A percentile compares a stretch with the other conserved stretches of the same genome.
phyloP scores from a whole-genome alignment of 2,113 vertebrate species.

The Circaetus cinerascens region DNA sequence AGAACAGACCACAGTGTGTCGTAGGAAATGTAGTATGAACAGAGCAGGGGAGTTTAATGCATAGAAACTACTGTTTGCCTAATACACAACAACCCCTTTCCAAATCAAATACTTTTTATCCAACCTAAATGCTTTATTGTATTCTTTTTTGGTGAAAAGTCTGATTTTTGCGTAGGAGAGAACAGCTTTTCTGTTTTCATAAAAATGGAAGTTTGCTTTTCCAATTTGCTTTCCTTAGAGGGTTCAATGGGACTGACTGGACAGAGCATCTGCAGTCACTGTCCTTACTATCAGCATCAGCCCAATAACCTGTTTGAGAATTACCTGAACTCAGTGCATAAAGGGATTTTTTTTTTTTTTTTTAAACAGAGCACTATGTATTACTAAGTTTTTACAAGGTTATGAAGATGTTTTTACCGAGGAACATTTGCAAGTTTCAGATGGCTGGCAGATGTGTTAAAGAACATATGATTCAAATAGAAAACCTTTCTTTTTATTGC shows the following conservation, averaged over 20 bases:
- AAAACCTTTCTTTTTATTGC: conserved; percentile 67
- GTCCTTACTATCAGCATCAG: neutral
- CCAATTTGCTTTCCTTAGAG: neutral
- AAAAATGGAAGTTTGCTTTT: neutral
- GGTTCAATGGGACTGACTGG: neutral
- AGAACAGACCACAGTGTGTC: neutral
- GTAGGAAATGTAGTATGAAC: neutral
- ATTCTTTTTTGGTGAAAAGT: neutral
- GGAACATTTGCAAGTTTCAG: conserved; percentile 48
- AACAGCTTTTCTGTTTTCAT: neutral
- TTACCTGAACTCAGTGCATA: neutral
- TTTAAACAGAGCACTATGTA: neutral
- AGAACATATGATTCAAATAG: conserved; percentile 64
- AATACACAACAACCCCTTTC: neutral
- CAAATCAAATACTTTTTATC: neutral
- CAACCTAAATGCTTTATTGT: neutral
- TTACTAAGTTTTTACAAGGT: neutral
- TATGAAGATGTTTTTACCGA: conserved; percentile 54
- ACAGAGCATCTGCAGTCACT: neutral
- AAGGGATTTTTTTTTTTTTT: neutral
- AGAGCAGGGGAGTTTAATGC: neutral
- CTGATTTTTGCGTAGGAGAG: neutral
- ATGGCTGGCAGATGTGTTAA: conserved; percentile 61
- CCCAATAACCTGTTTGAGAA: neutral
- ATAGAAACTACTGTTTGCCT: neutral